Evolutionary conservation across 2,888 invertebrate genomes (phyloP), one percentile per base, ranked within the genome.

Genomic region (Xanthorhoe spadicearia): DNA sequence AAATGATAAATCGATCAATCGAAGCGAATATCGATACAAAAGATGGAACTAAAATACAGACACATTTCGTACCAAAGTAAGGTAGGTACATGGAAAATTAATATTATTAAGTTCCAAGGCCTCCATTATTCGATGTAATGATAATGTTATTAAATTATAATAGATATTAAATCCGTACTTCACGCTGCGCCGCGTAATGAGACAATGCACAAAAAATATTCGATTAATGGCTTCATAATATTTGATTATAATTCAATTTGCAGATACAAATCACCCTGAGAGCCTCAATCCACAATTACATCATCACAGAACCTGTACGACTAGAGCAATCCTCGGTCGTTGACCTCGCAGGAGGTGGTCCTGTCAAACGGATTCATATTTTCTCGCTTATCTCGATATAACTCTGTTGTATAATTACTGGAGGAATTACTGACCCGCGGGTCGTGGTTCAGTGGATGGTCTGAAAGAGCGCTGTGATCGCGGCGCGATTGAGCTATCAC

Each of bases 341-440:
- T 76, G 81, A 79, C 82, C 84, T 73, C 72, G 61, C 81, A 70
- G 72, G 77, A 77, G 81, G 79, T 77, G 80, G 78, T 80, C 80
- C 80, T 77, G 79, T 78, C 82, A 80, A 74, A 80, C 70, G 75
- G 66, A 75, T 74, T 79, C 76, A 83, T 84, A 83, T 84, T 84
- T 84, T 82, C 76, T 72, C 77, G 77, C 79, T 81, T 84, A 84
- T 85, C 85, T 82, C 71, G 70, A 83, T 82, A 83, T 71, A 66
- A 75, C 82, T 84, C 85, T 85, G 85, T 86, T 79, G 74, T 79
- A 77, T 84, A 84, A 84, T 85, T 85, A 84, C 76, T 74, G 67
- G 75, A 72, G 75, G 77, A 77, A 81, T 78, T 74, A 80, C 77
- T 72, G 77, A 76, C 76, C 80, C 66, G 55, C 17, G 62, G 83